A percentile compares a stretch with the other conserved stretches of the same genome.
These are phyloP conservation scores for Polyploca ridens DNA, from an alignment of 2,888 invertebrate genomes.

Conservation along the genomic window DNA sequence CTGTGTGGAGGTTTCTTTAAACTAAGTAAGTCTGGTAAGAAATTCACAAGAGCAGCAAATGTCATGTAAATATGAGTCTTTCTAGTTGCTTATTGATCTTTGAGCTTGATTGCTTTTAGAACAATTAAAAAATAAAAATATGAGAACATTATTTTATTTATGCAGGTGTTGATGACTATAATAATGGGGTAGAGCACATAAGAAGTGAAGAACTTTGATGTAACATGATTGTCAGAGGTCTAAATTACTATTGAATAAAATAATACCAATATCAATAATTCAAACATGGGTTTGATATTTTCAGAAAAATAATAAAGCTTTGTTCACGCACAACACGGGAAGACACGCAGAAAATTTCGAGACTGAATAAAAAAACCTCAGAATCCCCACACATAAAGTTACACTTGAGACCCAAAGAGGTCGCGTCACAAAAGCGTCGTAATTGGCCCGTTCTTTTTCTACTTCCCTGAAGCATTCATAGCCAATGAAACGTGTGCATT, in stretches of 20 bases:
- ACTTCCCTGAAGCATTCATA: constrained; percentile 84
- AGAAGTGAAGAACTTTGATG: neutral
- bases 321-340: constrained; percentile 21
- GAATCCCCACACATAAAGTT: constrained; percentile 75
- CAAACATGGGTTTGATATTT: neutral
- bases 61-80: too few species aligned
- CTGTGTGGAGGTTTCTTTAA: constrained; percentile 15
- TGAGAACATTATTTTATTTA: too few species aligned
- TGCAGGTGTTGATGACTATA: too few species aligned
- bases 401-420: constrained; percentile 80
- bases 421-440: constrained; percentile 81
- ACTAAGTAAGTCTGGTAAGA: too few species aligned
- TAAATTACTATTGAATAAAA: too few species aligned
- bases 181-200: too few species aligned
- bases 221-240: too few species aligned
- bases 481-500: constrained; percentile 85
- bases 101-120: too few species aligned
- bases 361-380: constrained; percentile 66
- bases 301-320: constrained; percentile 22
- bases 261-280: neutral
- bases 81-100: too few species aligned
- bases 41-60: too few species aligned
- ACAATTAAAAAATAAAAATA: too few species aligned
- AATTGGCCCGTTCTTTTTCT: constrained; percentile 84
- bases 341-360: constrained; percentile 39